Base-by-base conservation (phyloP, 2,888 invertebrate genomes). In the Sesia apiformis region DNA sequence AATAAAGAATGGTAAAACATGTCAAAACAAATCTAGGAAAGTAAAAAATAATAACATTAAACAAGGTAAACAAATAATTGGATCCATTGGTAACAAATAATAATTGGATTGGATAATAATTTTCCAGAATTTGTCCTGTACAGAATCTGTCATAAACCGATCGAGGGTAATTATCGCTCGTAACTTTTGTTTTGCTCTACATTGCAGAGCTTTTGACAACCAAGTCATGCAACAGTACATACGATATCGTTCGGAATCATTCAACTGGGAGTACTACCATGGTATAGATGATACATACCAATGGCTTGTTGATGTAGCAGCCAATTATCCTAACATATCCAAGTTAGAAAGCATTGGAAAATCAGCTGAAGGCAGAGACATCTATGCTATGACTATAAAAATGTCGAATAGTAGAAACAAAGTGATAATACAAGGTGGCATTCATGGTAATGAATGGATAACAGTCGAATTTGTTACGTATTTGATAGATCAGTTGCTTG, bases 381-480 rank as follows among this genome's bases (percentile, higher is more conserved):
- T 90, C 52, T 72, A 69, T 42, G 84, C 74, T 4, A 7, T 84
- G 3, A 60, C 62, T 8, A 58, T 85, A 4, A 59, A 58, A 8
- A 63, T 57, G 42, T 54, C 57, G 3, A 58, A 58, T 3, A 53
- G 62, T 1, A 91, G 78, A 60, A 80, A 72, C 7, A 90, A 70
- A 4, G 84, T 92, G 4, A 87, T 93, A 41, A 69, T 93, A 3
- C 93, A 93, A 70, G 91, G 81, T 41, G 91, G 91, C 3, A 92
- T 94, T 52, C 94, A 95, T 70, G 94, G 94, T 0, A 90, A 95
- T 51, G 96, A 96, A 78, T 96, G 94, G 94, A 91, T 93, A 7
- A 77, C 91, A 0, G 84, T 92, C 0, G 93, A 93, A 0, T 91
- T 92, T 4, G 90, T 91, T 0, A 91, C 91, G 0, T 94, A 90